These are phyloP conservation scores for Oryctolagus cuniculus DNA, from an alignment of 2,113 vertebrate species.

Conservation along the genomic window DNA sequence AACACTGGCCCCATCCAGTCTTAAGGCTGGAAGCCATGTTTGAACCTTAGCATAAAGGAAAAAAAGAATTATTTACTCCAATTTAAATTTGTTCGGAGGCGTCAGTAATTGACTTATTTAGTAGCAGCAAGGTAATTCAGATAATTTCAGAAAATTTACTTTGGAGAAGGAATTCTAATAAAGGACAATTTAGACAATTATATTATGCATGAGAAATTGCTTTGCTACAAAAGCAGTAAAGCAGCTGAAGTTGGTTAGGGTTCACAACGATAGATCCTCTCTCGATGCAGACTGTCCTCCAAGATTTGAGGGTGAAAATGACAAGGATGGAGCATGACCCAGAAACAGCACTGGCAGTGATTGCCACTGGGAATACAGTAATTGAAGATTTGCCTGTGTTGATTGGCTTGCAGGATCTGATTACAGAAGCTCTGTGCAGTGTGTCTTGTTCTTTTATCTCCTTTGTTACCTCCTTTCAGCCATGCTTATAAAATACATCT, in stretches of 20 bases:
- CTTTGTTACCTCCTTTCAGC: conserved; percentile 74
- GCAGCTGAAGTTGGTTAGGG: conserved; percentile 67
- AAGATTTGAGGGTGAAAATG: conserved; percentile 71
- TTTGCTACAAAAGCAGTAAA: conserved; percentile 77
- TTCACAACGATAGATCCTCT: conserved; percentile 15
- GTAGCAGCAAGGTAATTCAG: conserved; percentile 88
- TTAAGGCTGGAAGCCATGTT: conserved; percentile 54
- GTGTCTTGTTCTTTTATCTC: conserved; percentile 71
- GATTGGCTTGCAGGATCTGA: conserved; percentile 80
- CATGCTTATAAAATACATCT: conserved; percentile 47
- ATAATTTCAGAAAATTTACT: conserved; percentile 86
- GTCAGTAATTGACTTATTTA: conserved; percentile 86
- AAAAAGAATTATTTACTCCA: conserved; percentile 72
- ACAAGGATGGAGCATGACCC: conserved; percentile 59
- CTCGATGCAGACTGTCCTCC: conserved; percentile 18
- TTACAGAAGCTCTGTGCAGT: conserved; percentile 55
- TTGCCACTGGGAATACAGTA: conserved; percentile 66
- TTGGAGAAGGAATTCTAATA: conserved; percentile 86
- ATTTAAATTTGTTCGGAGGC: conserved; percentile 84
- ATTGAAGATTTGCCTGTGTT: conserved; percentile 76
- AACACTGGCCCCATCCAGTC: neutral
- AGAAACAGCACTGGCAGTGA: conserved; percentile 66
- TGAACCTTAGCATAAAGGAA: conserved; percentile 57
- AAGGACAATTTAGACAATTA: conserved; percentile 87
- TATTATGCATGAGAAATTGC: conserved; percentile 79